These are phyloP conservation scores for Porphyrio hochstetteri DNA, from an alignment of 2,113 vertebrate species.

Conservation along the genomic window DNA sequence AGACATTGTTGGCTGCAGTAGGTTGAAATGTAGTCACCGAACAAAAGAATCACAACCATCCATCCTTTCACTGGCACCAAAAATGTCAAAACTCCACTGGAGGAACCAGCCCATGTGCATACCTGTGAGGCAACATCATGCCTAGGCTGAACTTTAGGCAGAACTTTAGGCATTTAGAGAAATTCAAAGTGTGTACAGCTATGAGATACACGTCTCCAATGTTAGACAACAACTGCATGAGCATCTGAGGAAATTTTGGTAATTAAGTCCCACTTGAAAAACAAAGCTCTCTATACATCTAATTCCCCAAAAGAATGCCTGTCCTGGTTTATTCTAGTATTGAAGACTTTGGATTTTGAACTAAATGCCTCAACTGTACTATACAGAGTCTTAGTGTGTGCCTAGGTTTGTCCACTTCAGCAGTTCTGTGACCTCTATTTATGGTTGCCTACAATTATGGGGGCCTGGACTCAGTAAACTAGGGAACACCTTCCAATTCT, in stretches of 20 bases:
- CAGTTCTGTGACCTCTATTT: neutral
- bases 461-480: neutral
- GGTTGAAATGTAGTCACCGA: neutral
- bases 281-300: neutral
- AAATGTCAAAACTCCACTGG: neutral
- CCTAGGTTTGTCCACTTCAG: neutral
- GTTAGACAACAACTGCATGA: neutral
- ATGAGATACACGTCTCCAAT: neutral
- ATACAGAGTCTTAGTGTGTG: neutral
- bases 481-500: neutral
- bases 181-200: rapidly evolving
- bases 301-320: neutral
- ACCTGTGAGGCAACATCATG: neutral
- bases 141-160: neutral
- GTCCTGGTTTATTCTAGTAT: neutral
- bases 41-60: neutral
- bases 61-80: neutral
- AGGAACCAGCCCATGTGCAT: neutral
- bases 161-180: neutral
- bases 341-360: neutral
- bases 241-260: neutral
- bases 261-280: neutral
- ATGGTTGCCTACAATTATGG: neutral
- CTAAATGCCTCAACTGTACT: neutral
- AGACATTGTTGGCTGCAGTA: neutral